Evolutionary conservation across 2,888 invertebrate genomes (phyloP).

Genomic region (Alloplasta piceator): DNA sequence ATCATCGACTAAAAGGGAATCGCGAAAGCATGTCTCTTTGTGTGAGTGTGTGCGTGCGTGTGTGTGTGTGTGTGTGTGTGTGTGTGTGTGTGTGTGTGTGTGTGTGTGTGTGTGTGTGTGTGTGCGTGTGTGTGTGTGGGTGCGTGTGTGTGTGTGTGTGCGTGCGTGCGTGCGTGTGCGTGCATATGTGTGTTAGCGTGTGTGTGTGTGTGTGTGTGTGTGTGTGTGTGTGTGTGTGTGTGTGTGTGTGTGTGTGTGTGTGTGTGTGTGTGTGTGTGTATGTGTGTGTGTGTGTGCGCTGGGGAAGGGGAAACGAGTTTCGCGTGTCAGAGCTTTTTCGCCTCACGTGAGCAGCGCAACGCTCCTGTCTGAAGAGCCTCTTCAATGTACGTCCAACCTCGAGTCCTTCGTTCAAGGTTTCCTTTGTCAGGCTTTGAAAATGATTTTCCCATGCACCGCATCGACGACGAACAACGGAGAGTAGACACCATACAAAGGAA

Average conservation of each 20-base stretch:
- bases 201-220: no score
- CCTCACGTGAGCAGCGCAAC: constrained; percentile 13
- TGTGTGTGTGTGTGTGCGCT: neutral
- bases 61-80: neutral
- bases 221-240: no score
- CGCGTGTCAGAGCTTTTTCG: constrained; percentile 19
- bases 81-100: neutral
- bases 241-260: neutral
- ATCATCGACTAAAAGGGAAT: constrained; percentile 50
- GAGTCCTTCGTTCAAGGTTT: constrained; percentile 53
- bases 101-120: neutral
- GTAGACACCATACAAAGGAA: no score
- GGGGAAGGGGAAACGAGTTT: neutral
- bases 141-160: neutral
- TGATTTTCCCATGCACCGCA: constrained; percentile 46
- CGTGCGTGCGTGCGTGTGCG: neutral
- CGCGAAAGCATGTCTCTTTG: constrained; percentile 4
- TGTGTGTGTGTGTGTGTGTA: constrained; percentile 5
- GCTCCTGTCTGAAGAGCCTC: constrained; percentile 43
- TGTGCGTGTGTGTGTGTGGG: neutral
- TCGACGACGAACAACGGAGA: constrained; percentile 17
- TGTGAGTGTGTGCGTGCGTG: neutral
- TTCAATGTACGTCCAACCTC: constrained; percentile 24
- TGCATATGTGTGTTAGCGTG: no score
- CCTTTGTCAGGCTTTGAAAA: constrained; percentile 58